Conservation (phyloP, 2,113 vertebrate species). For the Bettongia penicillata region DNA sequence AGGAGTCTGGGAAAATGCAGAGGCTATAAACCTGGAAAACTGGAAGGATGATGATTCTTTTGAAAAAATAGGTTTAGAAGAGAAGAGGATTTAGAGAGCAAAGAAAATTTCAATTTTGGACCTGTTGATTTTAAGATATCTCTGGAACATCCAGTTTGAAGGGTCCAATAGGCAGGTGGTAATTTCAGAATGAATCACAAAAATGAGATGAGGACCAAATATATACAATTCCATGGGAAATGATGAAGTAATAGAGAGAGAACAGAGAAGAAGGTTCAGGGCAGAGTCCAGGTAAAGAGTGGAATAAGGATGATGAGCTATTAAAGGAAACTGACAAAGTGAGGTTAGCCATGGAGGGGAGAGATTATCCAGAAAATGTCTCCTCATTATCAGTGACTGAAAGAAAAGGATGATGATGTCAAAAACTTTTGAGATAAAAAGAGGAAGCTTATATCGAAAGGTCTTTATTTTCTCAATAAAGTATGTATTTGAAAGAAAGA, state of each 20-base stretch:
- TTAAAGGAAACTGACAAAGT: background rate
- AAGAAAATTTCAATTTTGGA: background rate
- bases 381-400: background rate
- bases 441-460: background rate
- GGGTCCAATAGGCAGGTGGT: background rate
- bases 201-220: background rate
- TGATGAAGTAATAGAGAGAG: background rate
- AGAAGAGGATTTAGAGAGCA: background rate
- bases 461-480: background rate
- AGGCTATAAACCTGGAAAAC: background rate
- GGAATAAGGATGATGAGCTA: background rate
- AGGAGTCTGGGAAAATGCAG: background rate
- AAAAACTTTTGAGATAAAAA: background rate
- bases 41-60: background rate
- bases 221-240: background rate
- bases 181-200: background rate
- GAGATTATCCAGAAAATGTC: background rate
- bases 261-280: background rate
- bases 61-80: background rate
- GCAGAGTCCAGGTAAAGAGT: background rate
- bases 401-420: background rate
- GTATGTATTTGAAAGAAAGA: no score
- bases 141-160: background rate
- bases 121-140: background rate
- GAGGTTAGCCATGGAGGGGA: background rate